Base-by-base conservation (phyloP, 2,113 vertebrate species). In the Petaurus breviceps region DNA sequence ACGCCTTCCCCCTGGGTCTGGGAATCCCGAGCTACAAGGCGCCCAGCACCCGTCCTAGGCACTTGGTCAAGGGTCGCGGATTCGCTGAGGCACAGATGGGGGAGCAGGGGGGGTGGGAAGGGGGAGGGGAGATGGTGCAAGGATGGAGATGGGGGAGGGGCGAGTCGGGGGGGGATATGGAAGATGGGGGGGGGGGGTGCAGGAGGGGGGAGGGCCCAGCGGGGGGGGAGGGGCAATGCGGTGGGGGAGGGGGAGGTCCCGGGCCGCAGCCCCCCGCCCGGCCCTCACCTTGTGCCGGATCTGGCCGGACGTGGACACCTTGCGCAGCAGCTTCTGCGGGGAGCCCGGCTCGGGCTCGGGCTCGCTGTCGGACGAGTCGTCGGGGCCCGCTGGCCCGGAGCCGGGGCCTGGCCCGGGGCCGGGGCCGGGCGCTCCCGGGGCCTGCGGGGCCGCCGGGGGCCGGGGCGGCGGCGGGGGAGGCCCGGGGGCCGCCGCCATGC, bases 251-350 rank as follows among this genome's bases (percentile, higher is more conserved):
- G 49, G 97, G 91, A 94, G 92, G 96, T 91, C 12, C 91, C 96
- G 50, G 90, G 93, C 97, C 96, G 91, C 97, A 98, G 97, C 98
- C 98, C 97, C 97, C 95, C 23, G 89, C 92, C 92, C 90, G 94
- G 95, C 95, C 95, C 91, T 97, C 98, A 99, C 99, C 99, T 99
- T 99, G 98, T 99, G 99, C 53, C 99, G 99, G 98, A 99, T 99
- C 98, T 99, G 99, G 25, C 99, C 99, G 47, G 99, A 99, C 68
- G 99, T 99, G 92, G 99, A 99, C 95, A 99, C 99, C 98, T 99
- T 99, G 46, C 99, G 99, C 97, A 99, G 99, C 89, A 99, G 99
- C 97, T 99, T 99, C 98, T 99, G 99, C 93, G 99, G 99, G 31
- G 99, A 99, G 84, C 99, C 99, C 57, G 99, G 99, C 98, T 99